Base-by-base conservation (phyloP, 2,888 invertebrate species). In the Malachius bipustulatus region DNA sequence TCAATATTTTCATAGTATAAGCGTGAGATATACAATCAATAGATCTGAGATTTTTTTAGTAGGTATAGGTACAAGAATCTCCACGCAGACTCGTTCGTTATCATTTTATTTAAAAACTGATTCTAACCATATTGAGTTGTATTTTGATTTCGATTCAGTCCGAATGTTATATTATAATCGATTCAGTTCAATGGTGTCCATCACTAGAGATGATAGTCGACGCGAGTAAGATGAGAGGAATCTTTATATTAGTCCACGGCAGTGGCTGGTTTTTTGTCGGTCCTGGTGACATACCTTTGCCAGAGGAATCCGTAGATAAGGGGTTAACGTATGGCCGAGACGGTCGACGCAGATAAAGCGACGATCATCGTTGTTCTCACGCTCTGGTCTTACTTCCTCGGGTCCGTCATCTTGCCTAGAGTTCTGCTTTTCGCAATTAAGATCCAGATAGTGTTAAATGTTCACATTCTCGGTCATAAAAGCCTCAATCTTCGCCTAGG, bases 251-350 rank as follows among this genome's bases (percentile, higher is more conserved):
- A 54, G 54, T 54, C 52, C 50, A 55, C 52, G 49, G 56, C 52
- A 54, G 55, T 54, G 53, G 45, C 50, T 50, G 50, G 51, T 54
- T 55, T 57, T 58, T 57, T 56, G 56, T 56, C 56, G 54, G 55
- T 47, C 47, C 50, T 48, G 53, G 58, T 59, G 59, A 57, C 58
- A 59, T 59, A 59, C 59, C 59, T 57, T 56, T 51, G 52, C 47
- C 52, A 50, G 51, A 47, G 54, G 57, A 57, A 59, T 58, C 51
- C 49, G 48, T 42, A 58, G 59, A 59, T 59, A 59, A 60, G 58
- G 57, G 57, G 57, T 57, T 59, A 59, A 59, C 57, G 56, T 59
- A 59, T 59, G 55, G 55, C 54, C 54, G 51, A 54, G 24, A 19
- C 24, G n/a, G n/a, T n/a, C 6, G n/a, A 6, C 24, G n/a, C n/a